These are phyloP conservation scores for Andricus curvator DNA, from an alignment of 2,888 invertebrate species.

Conservation along the genomic window DNA sequence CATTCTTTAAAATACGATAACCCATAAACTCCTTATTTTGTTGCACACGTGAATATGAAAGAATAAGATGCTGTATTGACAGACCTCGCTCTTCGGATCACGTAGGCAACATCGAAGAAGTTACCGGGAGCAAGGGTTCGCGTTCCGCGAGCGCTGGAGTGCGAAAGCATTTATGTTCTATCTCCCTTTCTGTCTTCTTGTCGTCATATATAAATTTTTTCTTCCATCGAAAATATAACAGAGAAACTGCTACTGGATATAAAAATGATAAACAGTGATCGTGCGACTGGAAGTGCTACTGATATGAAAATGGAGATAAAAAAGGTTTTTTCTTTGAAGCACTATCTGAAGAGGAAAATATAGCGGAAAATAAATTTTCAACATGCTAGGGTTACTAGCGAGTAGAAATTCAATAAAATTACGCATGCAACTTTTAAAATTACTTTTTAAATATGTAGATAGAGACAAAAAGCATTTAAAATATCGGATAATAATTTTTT, in stretches of 20 bases:
- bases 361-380: background rate
- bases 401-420: no score
- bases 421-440: no score
- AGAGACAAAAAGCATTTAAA: no score
- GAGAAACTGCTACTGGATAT: slow-evolving; percentile 3
- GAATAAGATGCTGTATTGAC: slow-evolving; percentile 27
- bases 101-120: slow-evolving; percentile 49
- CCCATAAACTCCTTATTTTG: slow-evolving; percentile 1
- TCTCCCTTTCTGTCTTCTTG: slow-evolving; percentile 41
- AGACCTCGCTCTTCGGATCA: slow-evolving; percentile 51
- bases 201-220: slow-evolving; percentile 36
- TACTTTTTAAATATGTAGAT: no score
- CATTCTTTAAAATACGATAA: slow-evolving; percentile 12
- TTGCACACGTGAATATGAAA: slow-evolving; percentile 2
- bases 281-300: background rate
- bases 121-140: slow-evolving; percentile 43
- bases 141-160: slow-evolving; percentile 50
- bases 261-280: slow-evolving; percentile 14
- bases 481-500: no score
- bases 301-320: background rate
- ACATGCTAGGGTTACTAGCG: no score
- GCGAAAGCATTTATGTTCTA: slow-evolving; percentile 49
- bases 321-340: background rate
- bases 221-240: background rate
- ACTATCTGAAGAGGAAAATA: slow-evolving; percentile 2